Conservation (phyloP, 2,888 invertebrate genomes). For the Leistus spinibarbis region DNA sequence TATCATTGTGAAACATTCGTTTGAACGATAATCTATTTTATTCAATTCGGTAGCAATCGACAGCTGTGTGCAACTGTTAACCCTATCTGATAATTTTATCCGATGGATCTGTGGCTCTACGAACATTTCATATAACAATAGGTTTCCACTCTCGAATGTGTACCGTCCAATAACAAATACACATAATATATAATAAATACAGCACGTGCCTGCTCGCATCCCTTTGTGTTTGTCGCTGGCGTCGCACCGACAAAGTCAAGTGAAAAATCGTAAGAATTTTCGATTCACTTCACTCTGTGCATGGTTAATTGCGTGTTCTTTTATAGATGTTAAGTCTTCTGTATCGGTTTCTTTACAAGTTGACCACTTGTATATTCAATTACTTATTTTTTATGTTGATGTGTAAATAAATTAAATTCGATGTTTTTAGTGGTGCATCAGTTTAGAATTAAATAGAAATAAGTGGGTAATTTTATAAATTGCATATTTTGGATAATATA, state of each 20-base stretch:
- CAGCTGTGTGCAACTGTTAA: not conserved
- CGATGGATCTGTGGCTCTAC: too few species aligned
- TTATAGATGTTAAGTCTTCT: slow-evolving; percentile 15
- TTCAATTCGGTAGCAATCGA: not conserved
- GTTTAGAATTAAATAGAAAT: too few species aligned
- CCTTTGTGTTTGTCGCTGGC: not conserved
- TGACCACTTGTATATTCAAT: not conserved
- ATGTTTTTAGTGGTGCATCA: too few species aligned
- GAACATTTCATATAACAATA: not conserved
- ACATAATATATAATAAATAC: not conserved
- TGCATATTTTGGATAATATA: too few species aligned
- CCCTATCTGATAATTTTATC: too few species aligned
- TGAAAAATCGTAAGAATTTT: slow-evolving; percentile 36
- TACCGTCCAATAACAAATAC: not conserved
- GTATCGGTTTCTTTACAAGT: not conserved
- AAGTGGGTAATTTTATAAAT: too few species aligned
- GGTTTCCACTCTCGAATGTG: not conserved
- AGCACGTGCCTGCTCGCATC: not conserved
- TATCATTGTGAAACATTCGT: too few species aligned
- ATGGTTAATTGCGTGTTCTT: slow-evolving; percentile 31
- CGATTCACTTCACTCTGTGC: slow-evolving; percentile 21
- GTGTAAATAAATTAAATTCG: too few species aligned
- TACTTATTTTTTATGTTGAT: too few species aligned
- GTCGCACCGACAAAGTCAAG: slow-evolving; percentile 30
- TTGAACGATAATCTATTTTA: not conserved